Conservation (phyloP, 2,888 invertebrate genomes). For the Patella ulyssiponensis region DNA sequence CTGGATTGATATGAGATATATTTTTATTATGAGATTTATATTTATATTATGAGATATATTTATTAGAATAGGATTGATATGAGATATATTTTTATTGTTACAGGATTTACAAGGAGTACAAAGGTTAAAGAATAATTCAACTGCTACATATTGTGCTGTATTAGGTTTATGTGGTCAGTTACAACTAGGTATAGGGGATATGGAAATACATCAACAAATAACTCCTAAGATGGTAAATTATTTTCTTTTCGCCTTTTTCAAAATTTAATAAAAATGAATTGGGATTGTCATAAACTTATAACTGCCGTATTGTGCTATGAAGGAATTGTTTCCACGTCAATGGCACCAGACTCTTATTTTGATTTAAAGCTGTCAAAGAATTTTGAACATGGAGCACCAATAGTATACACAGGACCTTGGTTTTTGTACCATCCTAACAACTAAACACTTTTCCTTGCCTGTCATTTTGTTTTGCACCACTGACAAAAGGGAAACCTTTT, state of each 20-base stretch:
- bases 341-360: no score
- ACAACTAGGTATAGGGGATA: conserved; percentile 85
- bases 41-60: not conserved
- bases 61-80: no score
- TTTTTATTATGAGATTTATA: not conserved
- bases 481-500: no score
- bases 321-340: no score
- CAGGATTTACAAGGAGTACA: conserved; percentile 61
- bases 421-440: no score
- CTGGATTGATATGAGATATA: not conserved
- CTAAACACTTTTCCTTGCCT: no score
- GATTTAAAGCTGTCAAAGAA: no score
- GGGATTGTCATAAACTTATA: not conserved
- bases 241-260: not conserved
- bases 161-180: conserved; percentile 85
- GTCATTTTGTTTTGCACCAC: no score
- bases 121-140: conserved; percentile 64
- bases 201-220: conserved; percentile 84
- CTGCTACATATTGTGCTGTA: conserved; percentile 84
- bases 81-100: not conserved
- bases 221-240: conserved; percentile 74
- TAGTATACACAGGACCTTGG: no score
- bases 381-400: no score
- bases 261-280: not conserved
- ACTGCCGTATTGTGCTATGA: not conserved